phyloP scores from a whole-genome alignment of 2,888 invertebrate genomes.

The Cepaea hortensis region DNA sequence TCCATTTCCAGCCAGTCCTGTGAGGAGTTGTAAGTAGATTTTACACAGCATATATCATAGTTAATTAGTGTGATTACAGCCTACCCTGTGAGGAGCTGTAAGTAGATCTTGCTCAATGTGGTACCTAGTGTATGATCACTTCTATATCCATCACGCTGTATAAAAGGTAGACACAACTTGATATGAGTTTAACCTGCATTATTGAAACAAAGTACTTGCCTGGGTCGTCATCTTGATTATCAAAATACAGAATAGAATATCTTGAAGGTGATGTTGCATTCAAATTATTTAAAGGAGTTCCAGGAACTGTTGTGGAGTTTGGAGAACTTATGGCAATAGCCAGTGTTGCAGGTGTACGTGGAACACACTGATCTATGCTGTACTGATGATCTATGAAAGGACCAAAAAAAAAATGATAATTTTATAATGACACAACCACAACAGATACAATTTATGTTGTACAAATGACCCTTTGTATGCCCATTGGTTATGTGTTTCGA shows the following conservation, averaged over 20 bases:
- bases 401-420: background rate
- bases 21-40: too few species aligned
- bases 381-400: background rate
- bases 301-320: background rate
- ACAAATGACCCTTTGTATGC: too few species aligned
- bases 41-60: too few species aligned
- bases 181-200: background rate
- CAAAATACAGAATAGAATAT: background rate
- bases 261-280: background rate
- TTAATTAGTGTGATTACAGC: too few species aligned
- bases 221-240: background rate
- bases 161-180: background rate
- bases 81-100: too few species aligned
- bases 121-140: too few species aligned
- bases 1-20: too few species aligned
- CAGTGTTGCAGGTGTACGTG: slow-evolving; percentile 22
- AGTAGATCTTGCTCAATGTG: too few species aligned
- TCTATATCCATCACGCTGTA: too few species aligned
- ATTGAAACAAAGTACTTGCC: background rate
- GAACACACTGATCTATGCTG: slow-evolving; percentile 15
- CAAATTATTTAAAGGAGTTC: background rate
- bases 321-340: background rate
- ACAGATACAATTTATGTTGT: too few species aligned
- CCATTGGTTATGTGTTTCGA: background rate
- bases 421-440: too few species aligned